Percentiles rank a stretch among this genome's conserved stretches.
Evolutionary conservation across 2,797 vertebrate species (phyloP).

Genomic region (Pseudopleuronectes americanus): DNA sequence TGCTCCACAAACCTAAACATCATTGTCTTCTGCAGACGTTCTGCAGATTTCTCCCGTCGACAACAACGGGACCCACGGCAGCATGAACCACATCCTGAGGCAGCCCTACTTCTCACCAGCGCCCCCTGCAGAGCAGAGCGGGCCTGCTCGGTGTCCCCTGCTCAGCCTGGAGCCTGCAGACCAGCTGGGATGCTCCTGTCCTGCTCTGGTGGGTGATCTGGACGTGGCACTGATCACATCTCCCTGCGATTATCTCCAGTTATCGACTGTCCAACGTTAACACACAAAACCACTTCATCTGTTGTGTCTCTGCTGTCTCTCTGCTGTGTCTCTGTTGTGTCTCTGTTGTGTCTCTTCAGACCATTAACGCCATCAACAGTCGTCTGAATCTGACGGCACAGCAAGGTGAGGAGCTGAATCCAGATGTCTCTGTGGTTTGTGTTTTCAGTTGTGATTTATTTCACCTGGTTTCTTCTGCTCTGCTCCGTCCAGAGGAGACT

Average conservation of each 20-base stretch:
- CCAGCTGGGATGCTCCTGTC: conserved; percentile 73
- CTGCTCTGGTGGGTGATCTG: conserved; percentile 57
- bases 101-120: conserved; percentile 58
- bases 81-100: conserved; percentile 83
- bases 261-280: no score
- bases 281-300: no score
- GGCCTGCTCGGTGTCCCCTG: conserved; percentile 58
- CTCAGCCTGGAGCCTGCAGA: conserved; percentile 60
- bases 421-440: no score
- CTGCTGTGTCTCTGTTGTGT: conserved; percentile 5
- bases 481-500: conserved; percentile 39
- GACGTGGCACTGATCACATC: no score
- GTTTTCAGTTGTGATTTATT: no score
- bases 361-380: conserved; percentile 39
- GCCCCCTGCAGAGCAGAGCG: conserved; percentile 66
- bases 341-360: conserved; percentile 41
- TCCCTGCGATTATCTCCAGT: no score
- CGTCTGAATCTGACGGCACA: conserved; percentile 78
- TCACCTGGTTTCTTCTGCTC: no score
- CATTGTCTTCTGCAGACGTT: conserved; percentile 67
- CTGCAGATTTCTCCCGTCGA: conserved; percentile 75
- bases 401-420: conserved; percentile 61
- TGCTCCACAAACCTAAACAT: no score
- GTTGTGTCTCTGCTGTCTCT: background rate
- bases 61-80: conserved; percentile 87